Evolutionary conservation across 2,113 vertebrate genomes (phyloP).

Genomic region (Taxidea taxus): DNA sequence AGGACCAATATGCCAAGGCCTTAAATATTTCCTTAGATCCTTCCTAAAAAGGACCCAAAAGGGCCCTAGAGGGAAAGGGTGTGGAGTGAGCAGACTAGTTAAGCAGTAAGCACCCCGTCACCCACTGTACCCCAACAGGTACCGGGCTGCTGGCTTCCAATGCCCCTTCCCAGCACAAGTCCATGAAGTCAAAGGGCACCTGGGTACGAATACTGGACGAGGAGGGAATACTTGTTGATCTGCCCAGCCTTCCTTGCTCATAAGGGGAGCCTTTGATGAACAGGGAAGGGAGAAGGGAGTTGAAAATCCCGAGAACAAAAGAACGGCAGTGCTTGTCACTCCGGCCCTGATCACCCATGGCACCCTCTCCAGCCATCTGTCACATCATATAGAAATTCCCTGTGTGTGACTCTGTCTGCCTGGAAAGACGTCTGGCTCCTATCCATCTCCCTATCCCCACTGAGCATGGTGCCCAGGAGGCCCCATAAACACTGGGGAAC

Average conservation of each 20-base stretch:
- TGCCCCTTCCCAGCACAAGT: background rate
- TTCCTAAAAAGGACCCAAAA: background rate
- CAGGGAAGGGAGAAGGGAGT: constrained; percentile 20
- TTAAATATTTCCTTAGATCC: background rate
- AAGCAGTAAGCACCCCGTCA: background rate
- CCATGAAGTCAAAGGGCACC: background rate
- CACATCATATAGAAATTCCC: constrained; percentile 72
- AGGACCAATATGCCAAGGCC: background rate
- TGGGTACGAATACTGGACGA: background rate
- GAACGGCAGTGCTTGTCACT: constrained; percentile 62
- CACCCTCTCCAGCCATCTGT: constrained; percentile 76
- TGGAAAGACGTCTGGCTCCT: constrained; percentile 65
- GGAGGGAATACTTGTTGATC: background rate
- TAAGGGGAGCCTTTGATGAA: background rate
- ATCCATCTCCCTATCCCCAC: constrained; percentile 56
- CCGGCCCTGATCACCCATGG: constrained; percentile 66
- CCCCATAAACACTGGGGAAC: background rate
- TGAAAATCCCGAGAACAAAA: constrained; percentile 69
- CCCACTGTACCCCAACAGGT: background rate
- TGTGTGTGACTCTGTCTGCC: constrained; percentile 66
- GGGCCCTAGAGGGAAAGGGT: background rate
- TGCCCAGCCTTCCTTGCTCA: background rate
- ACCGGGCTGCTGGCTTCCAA: background rate
- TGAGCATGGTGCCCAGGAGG: constrained; percentile 37
- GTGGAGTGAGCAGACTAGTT: background rate